Conservation (phyloP, 1,140 invertebrate genomes). For the Temnothorax longispinosus region DNA sequence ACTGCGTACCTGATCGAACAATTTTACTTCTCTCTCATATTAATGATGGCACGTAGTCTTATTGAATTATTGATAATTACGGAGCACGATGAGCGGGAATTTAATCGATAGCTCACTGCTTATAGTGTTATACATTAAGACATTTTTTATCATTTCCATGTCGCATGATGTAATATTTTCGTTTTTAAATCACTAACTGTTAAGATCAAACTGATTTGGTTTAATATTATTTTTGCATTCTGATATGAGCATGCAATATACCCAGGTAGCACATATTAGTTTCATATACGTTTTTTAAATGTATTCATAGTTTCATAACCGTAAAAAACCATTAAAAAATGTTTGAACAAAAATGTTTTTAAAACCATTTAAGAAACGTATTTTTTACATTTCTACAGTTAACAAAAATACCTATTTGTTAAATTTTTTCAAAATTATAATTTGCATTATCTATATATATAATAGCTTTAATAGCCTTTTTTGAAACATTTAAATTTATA, state of each 20-base stretch:
- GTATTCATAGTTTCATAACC: no score
- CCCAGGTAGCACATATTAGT: neutral
- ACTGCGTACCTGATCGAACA: neutral
- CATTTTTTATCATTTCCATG: conserved; percentile 4
- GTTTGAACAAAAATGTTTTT: no score
- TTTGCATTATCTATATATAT: no score
- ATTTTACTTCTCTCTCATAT: conserved; percentile 11
- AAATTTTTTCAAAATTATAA: no score
- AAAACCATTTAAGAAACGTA: no score
- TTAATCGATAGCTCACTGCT: neutral
- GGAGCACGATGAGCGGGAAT: neutral
- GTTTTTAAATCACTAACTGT: neutral
- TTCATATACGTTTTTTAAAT: no score
- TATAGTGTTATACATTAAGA: neutral
- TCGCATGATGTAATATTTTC: neutral
- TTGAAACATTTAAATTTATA: no score
- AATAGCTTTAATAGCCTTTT: no score
- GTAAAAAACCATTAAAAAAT: no score
- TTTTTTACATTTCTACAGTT: no score
- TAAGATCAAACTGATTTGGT: neutral
- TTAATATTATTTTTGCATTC: neutral
- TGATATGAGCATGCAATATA: neutral
- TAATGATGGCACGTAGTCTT: neutral
- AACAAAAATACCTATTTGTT: no score
- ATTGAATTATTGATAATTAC: conserved; percentile 31